Conservation (phyloP, 2,797 vertebrate species). For the Huso huso region DNA sequence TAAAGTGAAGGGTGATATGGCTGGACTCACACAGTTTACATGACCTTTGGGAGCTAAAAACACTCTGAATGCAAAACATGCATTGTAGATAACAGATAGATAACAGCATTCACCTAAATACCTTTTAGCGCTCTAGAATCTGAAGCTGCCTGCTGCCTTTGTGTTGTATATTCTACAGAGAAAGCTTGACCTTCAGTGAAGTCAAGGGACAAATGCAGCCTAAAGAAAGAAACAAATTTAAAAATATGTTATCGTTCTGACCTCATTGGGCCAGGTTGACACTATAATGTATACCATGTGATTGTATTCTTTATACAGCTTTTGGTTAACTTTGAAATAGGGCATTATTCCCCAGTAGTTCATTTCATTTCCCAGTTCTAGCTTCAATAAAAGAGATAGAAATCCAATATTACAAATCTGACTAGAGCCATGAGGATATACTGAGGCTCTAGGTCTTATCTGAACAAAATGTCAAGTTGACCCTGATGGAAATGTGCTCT, state of each 20-base stretch:
- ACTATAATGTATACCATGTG: background rate
- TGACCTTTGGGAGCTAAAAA: no score
- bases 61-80: no score
- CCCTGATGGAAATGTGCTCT: no score
- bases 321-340: background rate
- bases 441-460: background rate
- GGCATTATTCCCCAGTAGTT: background rate
- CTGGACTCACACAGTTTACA: no score
- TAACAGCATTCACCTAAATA: no score
- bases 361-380: background rate
- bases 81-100: no score
- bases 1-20: no score
- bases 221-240: background rate
- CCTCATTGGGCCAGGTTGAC: background rate
- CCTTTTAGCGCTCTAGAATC: no score
- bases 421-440: background rate
- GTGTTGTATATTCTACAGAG: background rate
- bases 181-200: background rate
- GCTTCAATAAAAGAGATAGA: background rate
- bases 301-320: background rate
- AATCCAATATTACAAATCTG: constrained; percentile 3
- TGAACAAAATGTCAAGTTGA: background rate
- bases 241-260: background rate
- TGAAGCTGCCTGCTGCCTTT: no score
- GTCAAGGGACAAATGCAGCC: background rate